A percentile compares a stretch with the other conserved stretches of the same genome.
Conservation (phyloP, 2,113 vertebrate genomes). For the Philantomba maxwellii region DNA sequence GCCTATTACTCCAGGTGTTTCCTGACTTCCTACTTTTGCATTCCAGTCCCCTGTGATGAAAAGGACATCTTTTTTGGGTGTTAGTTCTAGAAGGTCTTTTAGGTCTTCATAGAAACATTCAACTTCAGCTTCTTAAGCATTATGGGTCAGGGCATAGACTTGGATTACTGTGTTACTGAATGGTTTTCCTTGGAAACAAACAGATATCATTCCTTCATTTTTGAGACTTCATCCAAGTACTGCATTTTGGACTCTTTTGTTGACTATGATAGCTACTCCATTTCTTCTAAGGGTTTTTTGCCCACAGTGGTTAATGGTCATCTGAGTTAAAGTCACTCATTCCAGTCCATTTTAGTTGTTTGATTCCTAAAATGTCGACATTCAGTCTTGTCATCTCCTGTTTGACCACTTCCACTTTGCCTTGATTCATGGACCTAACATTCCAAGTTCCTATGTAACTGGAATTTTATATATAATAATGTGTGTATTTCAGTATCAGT, state of each 20-base stretch:
- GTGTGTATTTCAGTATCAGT: neutral
- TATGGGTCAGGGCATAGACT: rapidly evolving
- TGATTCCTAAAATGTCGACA: neutral
- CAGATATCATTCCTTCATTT: neutral
- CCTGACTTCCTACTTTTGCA: neutral
- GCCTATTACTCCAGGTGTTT: neutral
- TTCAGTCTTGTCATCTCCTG: neutral
- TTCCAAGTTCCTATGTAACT: neutral
- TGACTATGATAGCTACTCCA: neutral
- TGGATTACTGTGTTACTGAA: neutral
- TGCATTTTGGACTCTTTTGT: neutral
- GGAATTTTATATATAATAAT: neutral
- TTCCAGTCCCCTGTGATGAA: neutral
- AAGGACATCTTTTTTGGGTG: neutral
- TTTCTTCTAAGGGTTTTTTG: neutral
- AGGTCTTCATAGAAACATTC: neutral
- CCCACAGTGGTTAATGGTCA: neutral
- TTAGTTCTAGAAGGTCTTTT: neutral
- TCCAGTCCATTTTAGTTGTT: neutral
- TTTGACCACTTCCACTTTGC: neutral
- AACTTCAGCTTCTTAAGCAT: neutral
- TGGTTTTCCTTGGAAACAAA: neutral
- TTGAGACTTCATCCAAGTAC: neutral
- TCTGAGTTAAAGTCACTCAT: neutral
- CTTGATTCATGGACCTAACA: neutral